phyloP scores from a whole-genome alignment of 1,140 invertebrate genomes.

The Geopemphigus sp. region DNA sequence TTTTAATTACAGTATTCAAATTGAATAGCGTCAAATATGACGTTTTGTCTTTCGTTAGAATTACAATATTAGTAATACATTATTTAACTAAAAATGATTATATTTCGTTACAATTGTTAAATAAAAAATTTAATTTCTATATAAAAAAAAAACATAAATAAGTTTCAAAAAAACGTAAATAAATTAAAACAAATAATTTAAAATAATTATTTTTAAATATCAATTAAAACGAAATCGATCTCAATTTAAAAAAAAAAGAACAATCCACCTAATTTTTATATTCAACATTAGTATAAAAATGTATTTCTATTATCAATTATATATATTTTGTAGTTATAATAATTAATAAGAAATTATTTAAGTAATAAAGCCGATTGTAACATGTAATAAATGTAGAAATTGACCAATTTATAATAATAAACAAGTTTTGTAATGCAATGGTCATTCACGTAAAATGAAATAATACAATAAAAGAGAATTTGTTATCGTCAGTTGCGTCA shows the following conservation, averaged over 20 bases:
- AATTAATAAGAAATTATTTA: background rate
- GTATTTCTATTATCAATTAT: background rate
- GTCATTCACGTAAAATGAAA: background rate
- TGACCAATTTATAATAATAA: background rate
- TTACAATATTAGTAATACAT: background rate
- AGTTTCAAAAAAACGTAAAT: background rate
- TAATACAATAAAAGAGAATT: background rate
- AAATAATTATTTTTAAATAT: background rate
- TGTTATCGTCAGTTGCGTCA: background rate
- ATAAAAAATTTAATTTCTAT: background rate
- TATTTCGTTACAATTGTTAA: constrained; percentile 12
- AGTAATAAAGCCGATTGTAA: background rate
- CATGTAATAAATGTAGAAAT: background rate
- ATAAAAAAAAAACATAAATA: constrained; percentile 13
- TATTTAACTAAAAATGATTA: constrained; percentile 1
- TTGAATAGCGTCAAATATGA: no score
- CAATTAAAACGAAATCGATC: background rate
- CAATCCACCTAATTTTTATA: background rate
- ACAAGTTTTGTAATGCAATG: background rate
- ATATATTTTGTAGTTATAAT: background rate
- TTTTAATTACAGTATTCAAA: no score
- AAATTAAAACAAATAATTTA: constrained; percentile 25
- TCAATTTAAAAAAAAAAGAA: background rate
- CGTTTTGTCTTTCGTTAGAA: background rate
- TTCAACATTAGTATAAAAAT: background rate